These are phyloP conservation scores for Chelidonichthys spinosus DNA, from an alignment of 2,797 vertebrate species.

Conservation along the genomic window DNA sequence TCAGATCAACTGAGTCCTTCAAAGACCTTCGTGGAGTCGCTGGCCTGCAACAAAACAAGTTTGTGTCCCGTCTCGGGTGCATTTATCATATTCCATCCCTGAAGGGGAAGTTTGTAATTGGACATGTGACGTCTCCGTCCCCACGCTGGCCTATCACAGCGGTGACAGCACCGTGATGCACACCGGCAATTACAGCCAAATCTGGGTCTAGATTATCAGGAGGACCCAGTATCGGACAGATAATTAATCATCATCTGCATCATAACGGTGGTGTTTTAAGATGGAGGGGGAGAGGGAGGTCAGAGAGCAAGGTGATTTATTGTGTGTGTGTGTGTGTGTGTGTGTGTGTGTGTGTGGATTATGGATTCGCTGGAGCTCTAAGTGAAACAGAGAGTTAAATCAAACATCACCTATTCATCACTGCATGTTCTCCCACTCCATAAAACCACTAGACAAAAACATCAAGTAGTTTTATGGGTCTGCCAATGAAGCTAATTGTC, in stretches of 20 bases:
- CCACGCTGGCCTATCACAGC: conserved; percentile 15
- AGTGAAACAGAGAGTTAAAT: conserved; percentile 35
- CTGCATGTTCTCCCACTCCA: not conserved
- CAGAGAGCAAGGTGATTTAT: conserved; percentile 52
- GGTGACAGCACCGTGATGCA: conserved; percentile 37
- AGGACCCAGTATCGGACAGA: conserved; percentile 37
- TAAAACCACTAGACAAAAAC: conserved; percentile 35
- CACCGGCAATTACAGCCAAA: conserved; percentile 51
- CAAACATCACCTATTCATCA: conserved; percentile 32
- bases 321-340: too few relatives aligned
- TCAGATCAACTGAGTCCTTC: conserved; percentile 52
- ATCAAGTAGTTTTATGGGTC: conserved; percentile 12
- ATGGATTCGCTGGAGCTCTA: conserved; percentile 36
- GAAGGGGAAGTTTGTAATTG: not conserved
- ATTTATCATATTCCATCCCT: conserved; percentile 32
- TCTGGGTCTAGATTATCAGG: conserved; percentile 31
- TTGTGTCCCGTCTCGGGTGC: not conserved
- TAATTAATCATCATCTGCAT: conserved; percentile 58
- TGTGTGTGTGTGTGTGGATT: too few relatives aligned
- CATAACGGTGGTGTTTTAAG: conserved; percentile 15
- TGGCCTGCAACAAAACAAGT: conserved; percentile 33
- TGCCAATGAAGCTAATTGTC: not conserved
- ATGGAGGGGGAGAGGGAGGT: conserved; percentile 34
- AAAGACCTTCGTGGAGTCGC: conserved; percentile 32
- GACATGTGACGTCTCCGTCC: conserved; percentile 21